Base-by-base conservation (phyloP, 2,797 vertebrate genomes). In the Gastrophryne carolinensis region DNA sequence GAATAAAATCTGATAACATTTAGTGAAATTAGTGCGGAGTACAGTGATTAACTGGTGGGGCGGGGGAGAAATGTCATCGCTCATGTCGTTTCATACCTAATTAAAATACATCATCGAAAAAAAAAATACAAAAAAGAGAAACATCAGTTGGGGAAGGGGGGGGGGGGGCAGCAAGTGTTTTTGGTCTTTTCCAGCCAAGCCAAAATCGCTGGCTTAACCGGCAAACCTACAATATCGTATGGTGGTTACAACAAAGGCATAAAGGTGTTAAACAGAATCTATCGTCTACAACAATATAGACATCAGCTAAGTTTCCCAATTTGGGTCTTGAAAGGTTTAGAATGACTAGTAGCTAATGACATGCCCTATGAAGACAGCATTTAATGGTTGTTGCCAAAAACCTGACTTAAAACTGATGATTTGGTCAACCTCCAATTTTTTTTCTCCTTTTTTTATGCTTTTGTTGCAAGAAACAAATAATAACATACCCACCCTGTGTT, bases 81-180 rank as follows among this genome's bases (percentile, higher is more conserved):
- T 68, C 65, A 39, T 23, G 32, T 54, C 15, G 23, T 37, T 68
- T 68, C 27, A 54, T n/a, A 56, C 37, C 50, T 68, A 54, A 9
- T 19, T 50, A 68, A 54, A 56, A 68, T 68, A 68, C 12, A 53
- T 41, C 26, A 56, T 17, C 37, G 39, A 21, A 3, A 67, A 68
- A 68, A 19, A 68, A 23, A 56, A 54, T 39, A 49, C 29, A 61
- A 64, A 27, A 70, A 49, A 32, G 30, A 35, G 29, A 69, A 72
- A 78, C 63, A 83, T 72, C 69, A 73, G 74, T 4, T 80, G 15
- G 39, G 69, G n/a, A n/a, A n/a, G n/a, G n/a, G n/a, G n/a, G n/a
- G n/a, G n/a, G n/a, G n/a, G 30, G 79, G 54, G 41, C 78, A 83
- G 81, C 23, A 62, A 44, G 81, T 19, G 47, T 44, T 79, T 82